A percentile compares a stretch with the other conserved stretches of the same genome.
These are phyloP conservation scores for Trileptium ribeirensis DNA, from an alignment of 2,888 invertebrate genomes.

Conservation along the genomic window DNA sequence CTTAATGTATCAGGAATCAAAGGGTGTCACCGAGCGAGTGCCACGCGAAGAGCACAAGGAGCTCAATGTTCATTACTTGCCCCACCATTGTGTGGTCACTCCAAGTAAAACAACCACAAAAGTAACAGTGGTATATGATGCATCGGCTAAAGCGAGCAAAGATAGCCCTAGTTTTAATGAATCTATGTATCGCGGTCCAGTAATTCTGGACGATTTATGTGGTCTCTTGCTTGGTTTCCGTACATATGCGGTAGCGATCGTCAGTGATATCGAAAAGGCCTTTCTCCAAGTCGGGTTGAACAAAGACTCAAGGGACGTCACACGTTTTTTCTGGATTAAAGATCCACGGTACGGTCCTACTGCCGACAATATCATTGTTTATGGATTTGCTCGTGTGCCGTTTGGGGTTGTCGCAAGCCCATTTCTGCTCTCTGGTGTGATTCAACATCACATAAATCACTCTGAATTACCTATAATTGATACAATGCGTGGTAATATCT, in stretches of 20 bases:
- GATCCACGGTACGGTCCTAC: neutral
- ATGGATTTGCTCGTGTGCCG: constrained; percentile 27
- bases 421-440: constrained; percentile 9
- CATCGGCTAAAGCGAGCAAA: neutral
- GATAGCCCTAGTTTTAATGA: constrained; percentile 26
- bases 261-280: constrained; percentile 20
- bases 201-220: constrained; percentile 25
- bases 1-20: constrained; percentile 17
- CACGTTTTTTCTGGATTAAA: constrained; percentile 31
- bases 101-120: constrained; percentile 33
- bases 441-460: neutral
- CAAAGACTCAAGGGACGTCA: constrained; percentile 20
- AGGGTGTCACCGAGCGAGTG: constrained; percentile 24
- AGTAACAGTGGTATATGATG: constrained; percentile 38
- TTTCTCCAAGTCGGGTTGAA: constrained; percentile 23
- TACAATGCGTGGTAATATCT: constrained; percentile 23
- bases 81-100: constrained; percentile 31
- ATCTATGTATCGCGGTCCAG: constrained; percentile 30
- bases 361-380: constrained; percentile 22
- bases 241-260: neutral
- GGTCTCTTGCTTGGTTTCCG: constrained; percentile 27
- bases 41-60: neutral
- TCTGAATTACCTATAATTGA: neutral
- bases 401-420: constrained; percentile 32
- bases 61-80: constrained; percentile 29